These are phyloP conservation scores for Pitta sordida DNA, from an alignment of 2,113 vertebrate genomes.

Conservation along the genomic window DNA sequence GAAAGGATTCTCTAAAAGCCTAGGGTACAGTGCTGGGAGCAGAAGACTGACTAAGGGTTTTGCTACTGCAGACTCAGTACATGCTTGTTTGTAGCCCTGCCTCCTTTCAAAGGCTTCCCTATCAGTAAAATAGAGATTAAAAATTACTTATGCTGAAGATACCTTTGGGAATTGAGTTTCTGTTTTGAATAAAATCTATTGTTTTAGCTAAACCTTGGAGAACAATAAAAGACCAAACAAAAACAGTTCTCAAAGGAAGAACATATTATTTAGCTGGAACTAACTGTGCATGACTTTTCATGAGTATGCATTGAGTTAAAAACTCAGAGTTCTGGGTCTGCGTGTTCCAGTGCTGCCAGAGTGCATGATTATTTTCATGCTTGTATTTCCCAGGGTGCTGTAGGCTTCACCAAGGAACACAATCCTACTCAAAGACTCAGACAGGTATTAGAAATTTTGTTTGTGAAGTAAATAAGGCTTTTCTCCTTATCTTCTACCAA, in stretches of 20 bases:
- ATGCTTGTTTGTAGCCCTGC: rapidly evolving
- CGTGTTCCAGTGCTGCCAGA: neutral
- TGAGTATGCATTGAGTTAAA: neutral
- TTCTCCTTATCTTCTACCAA: neutral
- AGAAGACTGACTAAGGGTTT: neutral
- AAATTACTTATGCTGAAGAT: neutral
- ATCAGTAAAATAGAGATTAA: neutral
- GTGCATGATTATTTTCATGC: neutral
- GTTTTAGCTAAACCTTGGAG: neutral
- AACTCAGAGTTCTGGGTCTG: neutral
- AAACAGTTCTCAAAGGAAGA: rapidly evolving
- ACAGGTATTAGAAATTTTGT: neutral
- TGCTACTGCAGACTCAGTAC: neutral
- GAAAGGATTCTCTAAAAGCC: neutral
- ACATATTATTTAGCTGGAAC: neutral
- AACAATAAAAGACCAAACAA: neutral
- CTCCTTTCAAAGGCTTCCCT: neutral
- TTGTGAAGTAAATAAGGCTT: neutral
- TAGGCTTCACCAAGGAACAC: neutral
- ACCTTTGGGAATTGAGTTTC: neutral
- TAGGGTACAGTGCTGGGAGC: neutral
- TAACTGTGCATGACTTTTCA: neutral
- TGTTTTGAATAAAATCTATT: neutral
- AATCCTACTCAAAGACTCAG: neutral
- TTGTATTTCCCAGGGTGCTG: neutral